Percentiles rank a stretch among this genome's conserved stretches.
phyloP scores from a whole-genome alignment of 2,797 vertebrate species.

The Enteromius unitaeniatus region DNA sequence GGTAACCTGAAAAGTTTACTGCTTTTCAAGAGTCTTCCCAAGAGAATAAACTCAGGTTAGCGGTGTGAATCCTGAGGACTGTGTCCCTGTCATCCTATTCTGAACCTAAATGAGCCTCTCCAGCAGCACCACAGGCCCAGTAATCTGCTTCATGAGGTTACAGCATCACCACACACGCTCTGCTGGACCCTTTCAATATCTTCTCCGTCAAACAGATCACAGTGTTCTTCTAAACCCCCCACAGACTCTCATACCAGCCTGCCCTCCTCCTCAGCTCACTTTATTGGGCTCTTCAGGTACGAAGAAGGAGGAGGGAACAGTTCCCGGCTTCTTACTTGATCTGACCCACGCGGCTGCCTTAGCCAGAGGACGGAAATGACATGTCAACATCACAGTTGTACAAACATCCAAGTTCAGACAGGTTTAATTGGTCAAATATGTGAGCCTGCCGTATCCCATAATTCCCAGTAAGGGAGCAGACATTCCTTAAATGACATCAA shows the following conservation, averaged over 20 bases:
- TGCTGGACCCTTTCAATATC: conserved; percentile 1
- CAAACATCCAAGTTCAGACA: conserved; percentile 43
- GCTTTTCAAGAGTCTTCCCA: not conserved
- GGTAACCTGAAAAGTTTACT: not conserved
- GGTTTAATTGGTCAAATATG: conserved; percentile 42
- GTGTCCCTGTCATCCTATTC: not conserved
- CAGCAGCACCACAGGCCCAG: not conserved
- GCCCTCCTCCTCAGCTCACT: not conserved
- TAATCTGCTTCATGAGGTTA: not conserved
- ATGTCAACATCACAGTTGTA: conserved; percentile 39
- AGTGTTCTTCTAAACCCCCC: conserved; percentile 4
- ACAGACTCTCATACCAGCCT: conserved; percentile 6
- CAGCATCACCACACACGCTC: not conserved
- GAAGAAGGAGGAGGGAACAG: not conserved
- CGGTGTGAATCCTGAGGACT: not conserved
- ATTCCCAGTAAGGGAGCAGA: conserved; percentile 19
- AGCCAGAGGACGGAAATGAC: conserved; percentile 33
- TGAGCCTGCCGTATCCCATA: not conserved
- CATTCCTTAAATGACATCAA: conserved; percentile 44
- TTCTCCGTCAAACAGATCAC: not conserved
- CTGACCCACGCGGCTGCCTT: not conserved
- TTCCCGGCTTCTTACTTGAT: not conserved
- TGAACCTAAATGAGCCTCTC: not conserved
- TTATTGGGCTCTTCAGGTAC: not conserved
- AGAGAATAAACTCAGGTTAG: not conserved